These are phyloP conservation scores for Phylloscopus trochilus DNA, from an alignment of 2,113 vertebrate species.

Conservation along the genomic window DNA sequence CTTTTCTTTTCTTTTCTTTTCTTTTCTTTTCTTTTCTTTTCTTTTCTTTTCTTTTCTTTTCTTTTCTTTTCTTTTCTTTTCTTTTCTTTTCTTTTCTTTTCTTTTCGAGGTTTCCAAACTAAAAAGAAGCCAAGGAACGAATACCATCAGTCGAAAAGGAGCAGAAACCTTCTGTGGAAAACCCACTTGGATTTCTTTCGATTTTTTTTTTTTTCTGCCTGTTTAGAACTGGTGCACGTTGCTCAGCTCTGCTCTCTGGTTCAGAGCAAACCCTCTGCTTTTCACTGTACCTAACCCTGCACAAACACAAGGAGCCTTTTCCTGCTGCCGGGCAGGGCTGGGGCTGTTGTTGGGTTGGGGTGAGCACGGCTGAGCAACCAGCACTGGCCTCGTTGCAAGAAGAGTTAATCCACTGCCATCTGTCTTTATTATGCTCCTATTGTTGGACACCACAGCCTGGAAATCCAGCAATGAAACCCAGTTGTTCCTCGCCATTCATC, in stretches of 20 bases:
- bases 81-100: background rate
- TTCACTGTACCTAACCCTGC: accelerated
- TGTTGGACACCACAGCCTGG: constrained; percentile 59
- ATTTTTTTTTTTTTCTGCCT: background rate
- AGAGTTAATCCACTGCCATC: constrained; percentile 61
- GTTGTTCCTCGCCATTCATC: constrained; percentile 48
- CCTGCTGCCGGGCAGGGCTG: background rate
- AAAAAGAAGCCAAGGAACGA: background rate
- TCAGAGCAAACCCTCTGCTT: background rate
- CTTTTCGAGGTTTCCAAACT: background rate
- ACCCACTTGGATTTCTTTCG: background rate
- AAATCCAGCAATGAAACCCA: constrained; percentile 61
- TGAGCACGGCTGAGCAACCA: background rate
- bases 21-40: background rate
- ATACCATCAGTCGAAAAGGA: background rate
- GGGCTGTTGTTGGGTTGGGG: background rate
- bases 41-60: no score
- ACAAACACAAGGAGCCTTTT: background rate
- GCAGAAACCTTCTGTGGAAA: background rate
- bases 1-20: background rate
- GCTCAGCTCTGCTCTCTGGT: background rate
- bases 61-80: background rate
- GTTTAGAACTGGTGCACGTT: background rate
- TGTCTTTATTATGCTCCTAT: constrained; percentile 59
- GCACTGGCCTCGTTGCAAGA: background rate